Conservation (phyloP, 2,888 invertebrate genomes). For the Tridacna crocea region DNA sequence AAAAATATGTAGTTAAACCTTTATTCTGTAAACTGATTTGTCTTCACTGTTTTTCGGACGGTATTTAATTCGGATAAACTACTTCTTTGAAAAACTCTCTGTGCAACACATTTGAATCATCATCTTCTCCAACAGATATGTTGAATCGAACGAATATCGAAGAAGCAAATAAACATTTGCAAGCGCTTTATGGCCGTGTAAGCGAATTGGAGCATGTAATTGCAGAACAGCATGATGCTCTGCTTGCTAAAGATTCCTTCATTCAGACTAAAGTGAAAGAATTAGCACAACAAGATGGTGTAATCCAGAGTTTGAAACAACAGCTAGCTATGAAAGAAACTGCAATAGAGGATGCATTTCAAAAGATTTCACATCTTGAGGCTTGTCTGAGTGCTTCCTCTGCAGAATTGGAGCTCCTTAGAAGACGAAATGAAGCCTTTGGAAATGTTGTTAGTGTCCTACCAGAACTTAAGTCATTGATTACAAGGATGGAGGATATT, state of each 20-base stretch:
- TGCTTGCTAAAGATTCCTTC: slow-evolving; percentile 69
- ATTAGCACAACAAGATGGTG: slow-evolving; percentile 64
- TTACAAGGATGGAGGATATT: slow-evolving; percentile 33
- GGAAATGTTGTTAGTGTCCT: slow-evolving; percentile 36
- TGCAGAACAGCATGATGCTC: slow-evolving; percentile 71
- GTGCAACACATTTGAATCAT: not conserved
- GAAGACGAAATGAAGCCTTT: slow-evolving; percentile 31
- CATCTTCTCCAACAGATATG: slow-evolving; percentile 48
- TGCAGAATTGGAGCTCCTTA: slow-evolving; percentile 23
- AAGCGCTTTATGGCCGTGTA: slow-evolving; percentile 79
- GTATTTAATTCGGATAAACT: not conserved
- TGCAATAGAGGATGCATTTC: slow-evolving; percentile 4
- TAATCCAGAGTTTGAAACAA: slow-evolving; percentile 62
- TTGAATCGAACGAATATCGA: slow-evolving; percentile 79
- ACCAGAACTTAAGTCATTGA: slow-evolving; percentile 41
- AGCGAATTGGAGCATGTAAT: slow-evolving; percentile 78
- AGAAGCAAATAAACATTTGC: slow-evolving; percentile 83
- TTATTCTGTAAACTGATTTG: too few relatives aligned
- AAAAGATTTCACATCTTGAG: slow-evolving; percentile 28
- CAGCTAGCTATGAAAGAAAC: slow-evolving; percentile 35
- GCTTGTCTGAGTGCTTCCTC: slow-evolving; percentile 23
- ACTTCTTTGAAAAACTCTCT: not conserved
- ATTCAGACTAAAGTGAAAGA: slow-evolving; percentile 66
- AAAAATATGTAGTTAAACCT: too few relatives aligned
- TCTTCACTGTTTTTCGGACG: not conserved